These are phyloP conservation scores for Heliocidaris tuberculata DNA, from an alignment of 35 echinoderm and acorn worm species.

Conservation along the genomic window DNA sequence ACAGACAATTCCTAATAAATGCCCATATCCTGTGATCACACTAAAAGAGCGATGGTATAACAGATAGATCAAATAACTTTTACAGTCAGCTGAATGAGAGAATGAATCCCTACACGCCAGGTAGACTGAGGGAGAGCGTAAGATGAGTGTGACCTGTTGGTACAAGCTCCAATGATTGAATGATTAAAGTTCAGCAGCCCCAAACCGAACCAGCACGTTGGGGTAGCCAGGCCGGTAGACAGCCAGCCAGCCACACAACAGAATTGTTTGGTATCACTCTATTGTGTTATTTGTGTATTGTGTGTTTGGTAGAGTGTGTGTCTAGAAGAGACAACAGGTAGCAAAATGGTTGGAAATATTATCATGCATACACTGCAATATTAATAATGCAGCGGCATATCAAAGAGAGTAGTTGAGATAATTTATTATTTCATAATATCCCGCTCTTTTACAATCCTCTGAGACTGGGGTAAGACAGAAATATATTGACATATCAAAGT, in stretches of 20 bases:
- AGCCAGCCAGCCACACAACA: not conserved
- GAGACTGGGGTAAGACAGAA: too few species aligned
- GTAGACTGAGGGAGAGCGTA: not conserved
- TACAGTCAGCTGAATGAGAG: not conserved
- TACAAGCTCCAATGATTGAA: not conserved
- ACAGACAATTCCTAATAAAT: not conserved
- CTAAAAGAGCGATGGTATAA: not conserved
- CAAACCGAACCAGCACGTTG: not conserved
- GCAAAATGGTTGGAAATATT: not conserved
- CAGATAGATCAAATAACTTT: slow-evolving; percentile 4
- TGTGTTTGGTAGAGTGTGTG: not conserved
- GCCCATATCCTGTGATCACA: not conserved
- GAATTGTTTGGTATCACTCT: not conserved
- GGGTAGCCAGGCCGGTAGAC: not conserved
- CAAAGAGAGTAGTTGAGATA: not conserved
- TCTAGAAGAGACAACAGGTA: not conserved
- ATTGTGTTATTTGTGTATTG: not conserved
- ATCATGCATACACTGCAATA: not conserved
- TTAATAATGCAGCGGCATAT: not conserved
- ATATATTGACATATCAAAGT: too few species aligned
- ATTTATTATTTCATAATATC: not conserved
- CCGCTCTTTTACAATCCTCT: too few species aligned
- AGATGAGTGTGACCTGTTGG: not conserved
- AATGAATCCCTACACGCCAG: not conserved
- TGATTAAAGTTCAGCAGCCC: slow-evolving; percentile 16